Evolutionary conservation across 92 coral and sea anemone genomes (phyloP).

Genomic region (Isaurus tuberculatus): DNA sequence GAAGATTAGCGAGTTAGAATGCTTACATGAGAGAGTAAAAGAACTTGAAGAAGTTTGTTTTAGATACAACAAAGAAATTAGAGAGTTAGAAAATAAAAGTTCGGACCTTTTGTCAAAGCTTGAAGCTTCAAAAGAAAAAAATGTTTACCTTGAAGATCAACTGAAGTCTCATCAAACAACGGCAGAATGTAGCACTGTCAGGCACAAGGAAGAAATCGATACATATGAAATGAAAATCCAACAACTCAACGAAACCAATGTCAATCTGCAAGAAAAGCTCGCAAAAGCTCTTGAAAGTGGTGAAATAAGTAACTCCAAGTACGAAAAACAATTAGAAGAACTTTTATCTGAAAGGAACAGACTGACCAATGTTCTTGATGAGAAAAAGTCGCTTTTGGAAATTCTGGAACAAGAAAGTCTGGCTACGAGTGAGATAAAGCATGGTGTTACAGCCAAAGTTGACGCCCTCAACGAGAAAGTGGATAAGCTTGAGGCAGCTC

Average conservation of each 20-base stretch:
- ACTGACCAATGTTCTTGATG: neutral
- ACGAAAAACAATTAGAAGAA: conserved; percentile 15
- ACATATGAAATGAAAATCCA: conserved; percentile 31
- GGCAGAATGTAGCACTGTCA: conserved; percentile 10
- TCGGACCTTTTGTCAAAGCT: conserved; percentile 57
- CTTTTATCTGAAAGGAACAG: conserved; percentile 14
- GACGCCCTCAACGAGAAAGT: conserved; percentile 25
- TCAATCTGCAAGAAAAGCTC: neutral
- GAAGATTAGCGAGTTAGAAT: conserved; percentile 46
- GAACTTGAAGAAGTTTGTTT: conserved; percentile 45
- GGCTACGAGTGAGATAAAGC: neutral
- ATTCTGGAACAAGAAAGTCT: conserved; percentile 42
- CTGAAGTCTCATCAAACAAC: conserved; percentile 20
- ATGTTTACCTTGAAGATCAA: conserved; percentile 29
- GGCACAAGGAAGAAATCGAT: conserved; percentile 53
- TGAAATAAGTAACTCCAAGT: conserved; percentile 10
- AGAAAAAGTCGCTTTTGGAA: conserved; percentile 38
- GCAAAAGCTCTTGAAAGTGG: conserved; percentile 32
- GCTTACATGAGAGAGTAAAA: conserved; percentile 42
- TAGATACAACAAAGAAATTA: conserved; percentile 43
- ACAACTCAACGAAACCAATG: conserved; percentile 39
- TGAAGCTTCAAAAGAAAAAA: conserved; percentile 44
- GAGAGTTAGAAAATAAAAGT: conserved; percentile 40
- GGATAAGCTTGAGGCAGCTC: neutral
- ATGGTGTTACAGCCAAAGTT: conserved; percentile 9